Evolutionary conservation across 2,888 invertebrate genomes (phyloP), one percentile per base, ranked within the genome.

Genomic region (Sycophila texana): DNA sequence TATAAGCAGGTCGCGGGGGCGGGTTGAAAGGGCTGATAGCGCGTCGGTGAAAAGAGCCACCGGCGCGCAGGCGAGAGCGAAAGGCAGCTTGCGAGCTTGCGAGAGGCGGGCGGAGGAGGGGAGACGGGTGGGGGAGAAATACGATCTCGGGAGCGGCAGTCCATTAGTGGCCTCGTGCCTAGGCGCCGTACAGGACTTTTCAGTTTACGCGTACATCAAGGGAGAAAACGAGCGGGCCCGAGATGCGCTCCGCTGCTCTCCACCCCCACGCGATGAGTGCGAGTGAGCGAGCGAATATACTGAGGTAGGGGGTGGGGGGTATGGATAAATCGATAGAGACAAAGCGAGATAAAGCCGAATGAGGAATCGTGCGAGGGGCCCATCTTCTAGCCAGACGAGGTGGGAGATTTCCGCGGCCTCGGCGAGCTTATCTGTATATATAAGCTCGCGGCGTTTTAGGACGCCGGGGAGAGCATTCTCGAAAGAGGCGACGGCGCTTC

Each of bases 151-250:
- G 71, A 68, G 66, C 53, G 58, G 61, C 22, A 65, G 80, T 76
- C 76, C 80, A 76, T 80, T 80, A 80, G 72, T 63, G 74, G 58
- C 66, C 58, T 60, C 66, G 61, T 26, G n/a, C 66, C n/a, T 65
- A 14, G 22, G 5, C 49, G n/a, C 66, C 60, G 18, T 74, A 73
- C 68, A 81, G 80, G 81, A 80, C 81, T 82, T 78, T 82, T 77
- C 82, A 79, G 84, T 84, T 85, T 84, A 83, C 82, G 81, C 81
- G 76, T 66, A 61, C 68, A 81, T 77, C 77, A 72, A 63, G 61
- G 60, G 51, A 51, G 65, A 49, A 70, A 71, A 74, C 68, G 74
- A 78, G 77, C 67, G 71, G 72, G 39, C 39, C 10, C 39, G 39
- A 39, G 70, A 61, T 63, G 63, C 39, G 39, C 63, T 63, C 20